Evolutionary conservation across 2,888 invertebrate species (phyloP), one percentile per base, ranked within the genome.

Genomic region (Hypsopygia costalis): DNA sequence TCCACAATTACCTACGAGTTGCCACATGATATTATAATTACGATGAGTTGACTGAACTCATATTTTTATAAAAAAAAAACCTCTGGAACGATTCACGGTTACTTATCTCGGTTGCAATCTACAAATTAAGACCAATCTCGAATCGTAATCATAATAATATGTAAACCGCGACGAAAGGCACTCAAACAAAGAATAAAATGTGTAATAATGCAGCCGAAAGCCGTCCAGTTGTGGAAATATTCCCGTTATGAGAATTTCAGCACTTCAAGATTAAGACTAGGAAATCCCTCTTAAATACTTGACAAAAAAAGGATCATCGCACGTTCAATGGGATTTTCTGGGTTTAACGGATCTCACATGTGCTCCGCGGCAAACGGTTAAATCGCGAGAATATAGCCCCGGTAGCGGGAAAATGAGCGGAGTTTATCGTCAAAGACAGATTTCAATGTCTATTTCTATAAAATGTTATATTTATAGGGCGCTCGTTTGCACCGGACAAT

Each of bases 281-380:
- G 56, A 70, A 61, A 59, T 69, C 63, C 64, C 63, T 66, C 51
- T 64, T 56, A 56, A 55, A 58, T 42, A 58, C 62, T 65, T 54
- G 62, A 60, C 62, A 62, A 70, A 70, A 68, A 72, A 57, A 53
- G 66, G 67, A 70, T 68, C 69, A 69, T 69, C 59, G 62, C 66
- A 63, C 63, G 58, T 66, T 62, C 60, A 53, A 73, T 61, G 56
- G 76, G 75, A 73, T 78, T 78, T 78, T 64, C 62, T 58, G 63
- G 69, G 74, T 68, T 82, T 80, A 82, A 58, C 52, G 72, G 74
- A 74, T 79, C 74, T 75, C 74, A 79, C 72, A 66, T 70, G 66
- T 70, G 67, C 61, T 61, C 54, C 52, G 53, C 55, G 51, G 49
- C 51, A 47, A 47, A 49, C 49, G 51, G 58, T 53, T 53, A 55